These are phyloP conservation scores for Ellobium chinense DNA, from an alignment of 2,888 invertebrate genomes.

Conservation along the genomic window DNA sequence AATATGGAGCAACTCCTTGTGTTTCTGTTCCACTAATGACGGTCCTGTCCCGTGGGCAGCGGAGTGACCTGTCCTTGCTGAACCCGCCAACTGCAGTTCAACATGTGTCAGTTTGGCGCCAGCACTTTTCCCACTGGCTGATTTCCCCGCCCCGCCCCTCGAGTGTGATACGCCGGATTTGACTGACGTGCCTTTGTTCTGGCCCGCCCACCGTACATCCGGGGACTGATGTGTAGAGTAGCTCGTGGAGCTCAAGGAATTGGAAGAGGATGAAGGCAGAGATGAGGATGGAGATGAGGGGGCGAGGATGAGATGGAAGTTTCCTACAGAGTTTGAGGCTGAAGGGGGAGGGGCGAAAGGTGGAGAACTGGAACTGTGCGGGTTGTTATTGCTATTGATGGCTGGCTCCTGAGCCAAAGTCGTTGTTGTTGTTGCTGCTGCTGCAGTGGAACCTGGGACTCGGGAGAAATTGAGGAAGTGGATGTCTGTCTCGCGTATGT, in stretches of 20 bases:
- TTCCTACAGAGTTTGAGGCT: conserved; percentile 11
- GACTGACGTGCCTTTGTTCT: background rate
- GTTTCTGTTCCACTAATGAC: background rate
- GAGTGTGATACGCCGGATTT: background rate
- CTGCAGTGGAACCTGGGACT: conserved; percentile 8
- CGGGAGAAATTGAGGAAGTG: conserved; percentile 66
- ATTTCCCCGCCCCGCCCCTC: background rate
- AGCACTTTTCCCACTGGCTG: background rate
- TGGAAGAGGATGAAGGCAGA: background rate
- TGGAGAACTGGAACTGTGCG: conserved; percentile 60
- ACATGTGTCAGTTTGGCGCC: background rate
- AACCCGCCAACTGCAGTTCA: background rate
- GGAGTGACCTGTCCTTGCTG: background rate
- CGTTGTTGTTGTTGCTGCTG: background rate
- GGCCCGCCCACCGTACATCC: conserved; percentile 9
- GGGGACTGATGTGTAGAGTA: background rate
- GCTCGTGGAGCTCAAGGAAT: too few species aligned
- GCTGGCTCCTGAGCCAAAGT: conserved; percentile 44
- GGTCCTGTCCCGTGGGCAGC: background rate
- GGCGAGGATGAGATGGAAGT: conserved; percentile 14
- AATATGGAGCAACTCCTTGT: background rate
- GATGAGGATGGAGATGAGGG: background rate
- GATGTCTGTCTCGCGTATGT: conserved; percentile 69
- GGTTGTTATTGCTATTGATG: conserved; percentile 48
- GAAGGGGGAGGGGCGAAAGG: conserved; percentile 26